These are phyloP conservation scores for Stigmatopora nigra DNA, from an alignment of 2,113 vertebrate species.

Conservation along the genomic window DNA sequence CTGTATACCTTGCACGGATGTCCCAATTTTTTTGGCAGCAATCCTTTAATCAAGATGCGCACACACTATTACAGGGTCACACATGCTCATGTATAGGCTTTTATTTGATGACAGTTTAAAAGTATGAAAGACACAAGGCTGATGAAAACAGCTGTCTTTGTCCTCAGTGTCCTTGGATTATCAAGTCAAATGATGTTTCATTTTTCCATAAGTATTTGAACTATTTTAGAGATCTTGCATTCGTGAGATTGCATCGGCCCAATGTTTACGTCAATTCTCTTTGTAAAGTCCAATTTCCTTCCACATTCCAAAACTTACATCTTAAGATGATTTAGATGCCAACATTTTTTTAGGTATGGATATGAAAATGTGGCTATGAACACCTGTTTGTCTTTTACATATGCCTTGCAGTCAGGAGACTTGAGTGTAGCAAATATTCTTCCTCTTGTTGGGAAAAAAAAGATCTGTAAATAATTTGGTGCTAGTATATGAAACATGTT, in stretches of 20 bases:
- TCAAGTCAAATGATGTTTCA: slow-evolving; percentile 8
- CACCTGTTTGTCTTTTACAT: background rate
- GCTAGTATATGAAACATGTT: no score
- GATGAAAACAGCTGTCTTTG: slow-evolving; percentile 31
- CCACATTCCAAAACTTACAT: no score
- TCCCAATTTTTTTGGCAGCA: slow-evolving; percentile 25
- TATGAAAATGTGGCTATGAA: no score
- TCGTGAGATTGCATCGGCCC: no score
- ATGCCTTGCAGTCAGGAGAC: background rate
- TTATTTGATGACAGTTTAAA: slow-evolving; percentile 32
- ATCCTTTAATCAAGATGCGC: slow-evolving; percentile 46
- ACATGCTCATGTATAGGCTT: slow-evolving; percentile 10
- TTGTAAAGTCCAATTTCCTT: no score
- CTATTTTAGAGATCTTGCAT: no score
- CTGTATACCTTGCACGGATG: slow-evolving; percentile 42
- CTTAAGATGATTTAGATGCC: no score
- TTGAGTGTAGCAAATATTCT: background rate
- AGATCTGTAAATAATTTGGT: no score
- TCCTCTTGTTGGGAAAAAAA: no score
- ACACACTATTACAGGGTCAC: slow-evolving; percentile 12
- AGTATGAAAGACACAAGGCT: slow-evolving; percentile 24
- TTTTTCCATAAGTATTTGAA: background rate
- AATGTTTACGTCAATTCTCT: no score
- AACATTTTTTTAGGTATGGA: no score
- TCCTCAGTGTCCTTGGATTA: slow-evolving; percentile 32